Percentiles rank a stretch among this genome's conserved stretches.
These are phyloP conservation scores for Clarias magur DNA, from an alignment of 2,113 vertebrate species.

Conservation along the genomic window DNA sequence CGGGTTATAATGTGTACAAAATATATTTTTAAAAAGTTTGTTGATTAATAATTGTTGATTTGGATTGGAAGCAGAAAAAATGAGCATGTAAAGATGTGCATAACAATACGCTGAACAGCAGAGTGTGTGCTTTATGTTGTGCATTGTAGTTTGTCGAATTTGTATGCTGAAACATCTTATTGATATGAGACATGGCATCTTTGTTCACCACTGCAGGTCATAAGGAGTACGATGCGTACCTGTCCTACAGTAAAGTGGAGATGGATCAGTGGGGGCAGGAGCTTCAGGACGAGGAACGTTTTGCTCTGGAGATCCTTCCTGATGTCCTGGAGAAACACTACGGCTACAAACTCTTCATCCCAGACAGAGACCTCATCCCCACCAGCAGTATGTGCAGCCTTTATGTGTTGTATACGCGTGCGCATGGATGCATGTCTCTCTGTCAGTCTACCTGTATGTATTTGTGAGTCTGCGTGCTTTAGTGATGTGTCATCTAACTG, in stretches of 20 bases:
- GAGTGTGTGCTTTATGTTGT: not conserved
- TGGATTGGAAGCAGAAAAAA: not conserved
- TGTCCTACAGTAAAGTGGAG: conserved; percentile 99
- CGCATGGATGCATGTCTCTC: conserved; percentile 16
- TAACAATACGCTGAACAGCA: not conserved
- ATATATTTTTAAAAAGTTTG: not conserved
- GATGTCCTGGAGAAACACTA: conserved; percentile 99
- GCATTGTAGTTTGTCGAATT: not conserved
- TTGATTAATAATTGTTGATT: not conserved
- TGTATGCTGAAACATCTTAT: not conserved
- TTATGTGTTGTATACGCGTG: conserved; percentile 32
- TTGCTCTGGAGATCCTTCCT: conserved; percentile 95
- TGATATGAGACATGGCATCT: not conserved
- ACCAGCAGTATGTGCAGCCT: conserved; percentile 89
- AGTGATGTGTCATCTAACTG: not conserved
- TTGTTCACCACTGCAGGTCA: conserved; percentile 81
- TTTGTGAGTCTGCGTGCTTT: conserved; percentile 2
- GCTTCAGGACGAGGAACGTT: conserved; percentile 94
- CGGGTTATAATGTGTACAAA: not conserved
- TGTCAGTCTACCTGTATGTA: not conserved
- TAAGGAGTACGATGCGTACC: conserved; percentile 97
- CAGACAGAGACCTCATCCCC: conserved; percentile 97
- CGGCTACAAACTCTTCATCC: conserved; percentile 97
- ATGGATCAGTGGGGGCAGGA: conserved; percentile 98
- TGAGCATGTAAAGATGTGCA: not conserved